phyloP scores from a whole-genome alignment of 2,888 invertebrate species.

The Tenthredo notha region DNA sequence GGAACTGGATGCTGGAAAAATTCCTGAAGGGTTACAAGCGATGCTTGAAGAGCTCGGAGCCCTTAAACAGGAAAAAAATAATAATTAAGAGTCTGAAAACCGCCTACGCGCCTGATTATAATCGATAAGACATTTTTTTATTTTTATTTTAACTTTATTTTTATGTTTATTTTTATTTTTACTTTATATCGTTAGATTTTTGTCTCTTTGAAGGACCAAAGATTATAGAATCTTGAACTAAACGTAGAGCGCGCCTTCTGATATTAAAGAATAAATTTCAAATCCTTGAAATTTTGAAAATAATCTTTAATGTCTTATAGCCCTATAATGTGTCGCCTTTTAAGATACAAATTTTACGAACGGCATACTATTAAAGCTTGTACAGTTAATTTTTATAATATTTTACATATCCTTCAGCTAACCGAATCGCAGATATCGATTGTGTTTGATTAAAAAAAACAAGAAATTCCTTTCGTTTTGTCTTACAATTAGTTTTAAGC shows the following conservation, averaged over 20 bases:
- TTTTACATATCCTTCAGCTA: slow-evolving; percentile 30
- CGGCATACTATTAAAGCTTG: background rate
- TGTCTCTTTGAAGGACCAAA: slow-evolving; percentile 19
- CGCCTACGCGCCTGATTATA: slow-evolving; percentile 45
- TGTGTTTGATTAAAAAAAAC: background rate
- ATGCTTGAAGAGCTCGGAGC: slow-evolving; percentile 88
- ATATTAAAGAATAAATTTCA: slow-evolving; percentile 30
- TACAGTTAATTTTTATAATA: slow-evolving; percentile 22
- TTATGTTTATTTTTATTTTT: background rate
- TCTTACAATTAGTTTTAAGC: background rate
- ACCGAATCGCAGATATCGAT: slow-evolving; percentile 32
- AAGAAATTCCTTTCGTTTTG: slow-evolving; percentile 15
- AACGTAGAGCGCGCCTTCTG: background rate
- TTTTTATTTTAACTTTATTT: background rate
- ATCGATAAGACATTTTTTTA: background rate
- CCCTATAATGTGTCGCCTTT: slow-evolving; percentile 46
- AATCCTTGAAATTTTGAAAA: background rate
- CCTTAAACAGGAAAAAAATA: slow-evolving; percentile 83
- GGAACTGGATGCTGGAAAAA: slow-evolving; percentile 89
- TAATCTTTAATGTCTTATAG: slow-evolving; percentile 29
- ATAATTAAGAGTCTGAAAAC: slow-evolving; percentile 59
- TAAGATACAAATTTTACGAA: slow-evolving; percentile 20
- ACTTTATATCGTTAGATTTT: background rate
- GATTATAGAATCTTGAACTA: slow-evolving; percentile 3
- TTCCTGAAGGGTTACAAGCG: slow-evolving; percentile 89